phyloP scores from a whole-genome alignment of 1,140 invertebrate genomes.

The Lutraria rhynchaena region DNA sequence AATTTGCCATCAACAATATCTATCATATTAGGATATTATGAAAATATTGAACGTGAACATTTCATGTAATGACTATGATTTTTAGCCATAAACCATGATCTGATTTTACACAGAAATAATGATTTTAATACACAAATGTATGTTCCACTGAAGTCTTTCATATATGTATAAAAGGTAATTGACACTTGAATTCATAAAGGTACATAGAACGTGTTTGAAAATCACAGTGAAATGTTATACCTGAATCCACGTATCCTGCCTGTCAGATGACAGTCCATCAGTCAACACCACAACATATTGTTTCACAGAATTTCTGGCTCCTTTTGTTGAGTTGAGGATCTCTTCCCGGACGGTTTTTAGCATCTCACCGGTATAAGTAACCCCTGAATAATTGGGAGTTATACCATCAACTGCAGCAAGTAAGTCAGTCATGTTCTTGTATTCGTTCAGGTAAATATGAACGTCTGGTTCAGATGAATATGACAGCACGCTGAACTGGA shows the following conservation, averaged over 20 bases:
- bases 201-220: too few relatives aligned
- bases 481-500: background rate
- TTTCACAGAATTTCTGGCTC: constrained; percentile 3
- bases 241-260: background rate
- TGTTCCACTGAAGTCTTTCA: too few relatives aligned
- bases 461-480: background rate
- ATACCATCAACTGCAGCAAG: constrained; percentile 6
- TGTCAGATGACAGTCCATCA: background rate
- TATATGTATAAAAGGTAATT: too few relatives aligned
- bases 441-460: background rate
- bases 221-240: background rate
- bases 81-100: too few relatives aligned
- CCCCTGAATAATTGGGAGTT: background rate
- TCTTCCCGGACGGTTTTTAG: background rate
- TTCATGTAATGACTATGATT: too few relatives aligned
- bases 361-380: background rate
- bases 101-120: too few relatives aligned
- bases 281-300: constrained; percentile 3
- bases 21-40: too few relatives aligned
- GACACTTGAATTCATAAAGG: too few relatives aligned
- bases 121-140: too few relatives aligned
- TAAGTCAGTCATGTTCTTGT: background rate
- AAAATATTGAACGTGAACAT: too few relatives aligned
- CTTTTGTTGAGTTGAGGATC: background rate
- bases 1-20: too few relatives aligned